phyloP scores from a whole-genome alignment of 37 sponge, comb jelly and placozoan species.

The Spongilla lacustris region DNA sequence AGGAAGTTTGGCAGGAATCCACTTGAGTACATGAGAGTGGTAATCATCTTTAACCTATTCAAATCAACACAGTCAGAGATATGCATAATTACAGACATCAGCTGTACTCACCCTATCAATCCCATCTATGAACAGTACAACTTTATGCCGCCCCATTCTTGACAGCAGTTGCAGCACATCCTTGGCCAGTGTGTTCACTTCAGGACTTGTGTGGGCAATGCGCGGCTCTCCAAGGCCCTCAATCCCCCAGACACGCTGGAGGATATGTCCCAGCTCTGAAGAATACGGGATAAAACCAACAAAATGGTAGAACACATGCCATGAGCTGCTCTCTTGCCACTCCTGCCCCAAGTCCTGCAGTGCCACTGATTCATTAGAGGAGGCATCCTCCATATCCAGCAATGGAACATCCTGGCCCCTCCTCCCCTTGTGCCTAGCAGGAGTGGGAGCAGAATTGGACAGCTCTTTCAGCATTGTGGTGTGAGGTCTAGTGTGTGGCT shows the following conservation, averaged over 20 bases:
- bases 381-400: not conserved
- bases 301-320: constrained; percentile 50
- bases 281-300: constrained; percentile 34
- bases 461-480: not conserved
- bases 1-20: constrained; percentile 41
- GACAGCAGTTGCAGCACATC: constrained; percentile 27
- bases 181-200: constrained; percentile 17
- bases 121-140: constrained; percentile 32
- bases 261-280: constrained; percentile 19
- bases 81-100: not conserved
- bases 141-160: not conserved
- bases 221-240: constrained; percentile 10
- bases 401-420: not conserved
- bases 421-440: not conserved
- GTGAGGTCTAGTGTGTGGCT: not conserved
- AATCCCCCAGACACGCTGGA: constrained; percentile 49
- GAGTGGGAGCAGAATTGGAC: not conserved
- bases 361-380: not conserved
- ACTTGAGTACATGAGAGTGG: constrained; percentile 32
- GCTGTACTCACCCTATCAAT: constrained; percentile 30
- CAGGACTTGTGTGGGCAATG: not conserved
- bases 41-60: constrained; percentile 29
- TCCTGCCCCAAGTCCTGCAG: not conserved
- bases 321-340: not conserved
- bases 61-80: not conserved